phyloP scores from a whole-genome alignment of 2,113 vertebrate genomes.

The Erinaceus europaeus region DNA sequence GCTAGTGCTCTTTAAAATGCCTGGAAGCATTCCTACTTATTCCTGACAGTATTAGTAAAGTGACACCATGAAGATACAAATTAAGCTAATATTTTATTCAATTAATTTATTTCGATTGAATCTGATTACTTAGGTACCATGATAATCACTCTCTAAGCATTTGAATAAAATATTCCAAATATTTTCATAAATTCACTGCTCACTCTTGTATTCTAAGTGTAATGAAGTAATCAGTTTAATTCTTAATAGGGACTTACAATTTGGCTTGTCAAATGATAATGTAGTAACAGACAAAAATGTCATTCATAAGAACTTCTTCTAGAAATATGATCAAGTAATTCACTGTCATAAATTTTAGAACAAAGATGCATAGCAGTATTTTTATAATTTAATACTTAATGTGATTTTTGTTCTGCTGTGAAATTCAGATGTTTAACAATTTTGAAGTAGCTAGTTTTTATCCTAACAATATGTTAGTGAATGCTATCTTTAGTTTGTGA shows the following conservation, averaged over 20 bases:
- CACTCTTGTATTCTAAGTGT: conserved; percentile 6
- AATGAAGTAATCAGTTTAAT: conserved; percentile 35
- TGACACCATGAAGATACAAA: conserved; percentile 45
- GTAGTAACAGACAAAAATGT: not conserved
- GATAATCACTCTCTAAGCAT: conserved; percentile 46
- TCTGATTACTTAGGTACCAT: conserved; percentile 56
- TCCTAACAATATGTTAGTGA: not conserved
- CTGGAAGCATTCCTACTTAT: conserved; percentile 4
- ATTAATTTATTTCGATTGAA: conserved; percentile 64
- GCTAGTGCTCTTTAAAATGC: not conserved
- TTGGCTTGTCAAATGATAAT: not conserved
- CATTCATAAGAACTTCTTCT: not conserved
- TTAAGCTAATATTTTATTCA: conserved; percentile 43
- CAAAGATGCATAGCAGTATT: not conserved
- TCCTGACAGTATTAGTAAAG: conserved; percentile 39
- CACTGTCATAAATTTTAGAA: not conserved
- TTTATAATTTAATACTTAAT: not conserved
- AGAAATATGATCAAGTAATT: not conserved
- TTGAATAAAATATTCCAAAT: conserved; percentile 50
- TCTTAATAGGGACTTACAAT: not conserved
- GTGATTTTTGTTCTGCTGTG: not conserved
- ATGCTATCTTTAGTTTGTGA: no score
- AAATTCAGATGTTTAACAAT: conserved; percentile 1
- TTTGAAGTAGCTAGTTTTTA: not conserved
- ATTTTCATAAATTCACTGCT: conserved; percentile 60